Base-by-base conservation (phyloP, 2,888 invertebrate species). In the Nemotelus pantherinus region DNA sequence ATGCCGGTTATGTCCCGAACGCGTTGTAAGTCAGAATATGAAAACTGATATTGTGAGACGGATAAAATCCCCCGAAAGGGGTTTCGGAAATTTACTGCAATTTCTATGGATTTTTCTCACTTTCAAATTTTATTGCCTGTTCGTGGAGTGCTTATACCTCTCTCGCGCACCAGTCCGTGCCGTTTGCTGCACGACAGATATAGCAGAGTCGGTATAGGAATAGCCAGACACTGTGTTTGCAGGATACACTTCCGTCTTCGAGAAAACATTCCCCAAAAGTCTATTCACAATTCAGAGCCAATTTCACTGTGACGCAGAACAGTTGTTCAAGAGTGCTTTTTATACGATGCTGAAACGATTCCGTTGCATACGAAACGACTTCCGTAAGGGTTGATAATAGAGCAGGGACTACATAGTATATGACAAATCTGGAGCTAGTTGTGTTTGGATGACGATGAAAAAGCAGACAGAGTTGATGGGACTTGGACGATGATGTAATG, bases 71-170 rank as follows among this genome's bases (percentile, higher is more conserved):
- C 79, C 78, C 74, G 57, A 74, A 76, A 77, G 53, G 68, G 77
- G 57, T 78, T 79, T 74, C 74, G 60, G 68, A 79, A 79, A 79
- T 77, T 79, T 79, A 79, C 77, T 79, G 79, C 79, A 79, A 77
- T 77, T 77, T 77, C 57, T 43, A 77, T 77, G 79, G 72, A 79
- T 79, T 77, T 63, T 72, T 72, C 68, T 77, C 65, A 74, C 77
- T 77, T 72, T 71, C 68, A 77, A 72, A 77, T 77, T 77, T 79
- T 79, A 79, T 79, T 79, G 79, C 79, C 67, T 77, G 79, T 68
- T 77, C 79, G 77, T 79, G 77, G 74, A 47, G 58, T 25, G 65
- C 39, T 41, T 58, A 10, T 5, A 4, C 48, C 50, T 5, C n/a
- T 65, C 6, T 43, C 41, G 39, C 63, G 39, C 39, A 63, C 4